A percentile compares a stretch with the other conserved stretches of the same genome.
phyloP scores from a whole-genome alignment of 2,888 invertebrate species.

The Ischnura elegans region DNA sequence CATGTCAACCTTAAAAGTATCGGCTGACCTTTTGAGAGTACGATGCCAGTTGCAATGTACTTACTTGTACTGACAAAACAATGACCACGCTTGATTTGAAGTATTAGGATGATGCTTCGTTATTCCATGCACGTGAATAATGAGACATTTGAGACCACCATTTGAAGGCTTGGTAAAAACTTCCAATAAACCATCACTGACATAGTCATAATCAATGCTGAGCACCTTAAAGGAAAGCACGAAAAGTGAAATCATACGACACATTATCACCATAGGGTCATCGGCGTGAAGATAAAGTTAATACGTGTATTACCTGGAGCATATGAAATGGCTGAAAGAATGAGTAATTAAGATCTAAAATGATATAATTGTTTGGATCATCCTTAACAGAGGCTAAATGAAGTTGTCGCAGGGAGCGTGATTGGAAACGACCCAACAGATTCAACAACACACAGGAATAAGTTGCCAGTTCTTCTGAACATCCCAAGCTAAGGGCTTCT shows the following conservation, averaged over 20 bases:
- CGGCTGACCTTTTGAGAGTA: constrained; percentile 77
- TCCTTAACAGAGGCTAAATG: constrained; percentile 87
- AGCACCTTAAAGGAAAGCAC: constrained; percentile 76
- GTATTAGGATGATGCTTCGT: constrained; percentile 83
- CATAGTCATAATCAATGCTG: constrained; percentile 81
- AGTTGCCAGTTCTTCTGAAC: constrained; percentile 79
- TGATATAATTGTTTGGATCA: constrained; percentile 84
- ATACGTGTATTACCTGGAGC: constrained; percentile 78
- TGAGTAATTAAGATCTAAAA: constrained; percentile 80
- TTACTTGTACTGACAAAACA: constrained; percentile 79
- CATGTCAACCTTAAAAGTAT: constrained; percentile 76
- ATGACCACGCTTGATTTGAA: constrained; percentile 83
- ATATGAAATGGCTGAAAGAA: constrained; percentile 82
- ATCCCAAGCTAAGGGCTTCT: constrained; percentile 80
- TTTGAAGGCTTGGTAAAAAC: constrained; percentile 76
- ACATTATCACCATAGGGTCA: not conserved
- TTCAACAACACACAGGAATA: constrained; percentile 77
- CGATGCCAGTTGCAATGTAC: constrained; percentile 68
- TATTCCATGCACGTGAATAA: constrained; percentile 86
- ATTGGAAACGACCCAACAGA: constrained; percentile 77
- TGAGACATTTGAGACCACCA: constrained; percentile 80
- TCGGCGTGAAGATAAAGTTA: constrained; percentile 70
- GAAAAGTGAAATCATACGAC: not conserved
- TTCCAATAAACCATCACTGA: constrained; percentile 79
- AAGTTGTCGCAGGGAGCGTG: constrained; percentile 82